phyloP scores from a whole-genome alignment of 2,113 vertebrate species.

The Elachura formosa region DNA sequence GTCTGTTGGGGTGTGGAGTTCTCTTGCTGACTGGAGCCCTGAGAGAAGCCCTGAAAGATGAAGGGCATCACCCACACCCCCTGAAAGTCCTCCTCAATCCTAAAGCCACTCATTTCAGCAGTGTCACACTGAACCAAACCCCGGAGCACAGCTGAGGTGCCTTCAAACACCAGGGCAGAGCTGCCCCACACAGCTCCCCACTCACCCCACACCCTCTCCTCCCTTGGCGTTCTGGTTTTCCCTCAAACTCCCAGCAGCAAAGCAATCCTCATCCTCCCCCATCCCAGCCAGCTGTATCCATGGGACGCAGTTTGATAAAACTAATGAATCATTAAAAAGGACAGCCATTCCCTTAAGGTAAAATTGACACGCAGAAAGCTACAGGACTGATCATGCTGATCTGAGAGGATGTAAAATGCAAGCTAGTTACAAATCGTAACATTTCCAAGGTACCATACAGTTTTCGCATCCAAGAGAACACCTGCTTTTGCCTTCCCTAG shows the following conservation, averaged over 20 bases:
- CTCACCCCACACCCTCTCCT: not conserved
- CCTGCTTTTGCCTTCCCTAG: not conserved
- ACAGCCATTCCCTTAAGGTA: slow-evolving; percentile 7
- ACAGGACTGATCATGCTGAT: not conserved
- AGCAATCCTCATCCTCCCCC: not conserved
- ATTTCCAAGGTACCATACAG: not conserved
- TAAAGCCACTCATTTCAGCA: not conserved
- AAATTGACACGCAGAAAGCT: not conserved
- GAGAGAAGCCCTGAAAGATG: not conserved
- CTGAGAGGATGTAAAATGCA: not conserved
- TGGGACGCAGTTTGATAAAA: not conserved
- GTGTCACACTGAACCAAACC: fast-evolving
- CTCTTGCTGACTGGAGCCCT: not conserved
- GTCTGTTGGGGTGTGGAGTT: not conserved
- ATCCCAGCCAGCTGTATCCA: not conserved
- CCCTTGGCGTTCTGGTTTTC: not conserved
- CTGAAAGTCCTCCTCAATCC: not conserved
- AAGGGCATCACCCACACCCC: not conserved
- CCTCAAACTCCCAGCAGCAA: not conserved
- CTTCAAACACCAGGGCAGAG: not conserved
- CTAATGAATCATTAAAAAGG: slow-evolving; percentile 21
- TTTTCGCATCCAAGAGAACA: not conserved
- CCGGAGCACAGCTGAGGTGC: not conserved
- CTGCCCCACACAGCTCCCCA: not conserved
- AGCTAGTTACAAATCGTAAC: not conserved